Conservation (phyloP, 2,888 invertebrate genomes). For the Amitus sp. region DNA sequence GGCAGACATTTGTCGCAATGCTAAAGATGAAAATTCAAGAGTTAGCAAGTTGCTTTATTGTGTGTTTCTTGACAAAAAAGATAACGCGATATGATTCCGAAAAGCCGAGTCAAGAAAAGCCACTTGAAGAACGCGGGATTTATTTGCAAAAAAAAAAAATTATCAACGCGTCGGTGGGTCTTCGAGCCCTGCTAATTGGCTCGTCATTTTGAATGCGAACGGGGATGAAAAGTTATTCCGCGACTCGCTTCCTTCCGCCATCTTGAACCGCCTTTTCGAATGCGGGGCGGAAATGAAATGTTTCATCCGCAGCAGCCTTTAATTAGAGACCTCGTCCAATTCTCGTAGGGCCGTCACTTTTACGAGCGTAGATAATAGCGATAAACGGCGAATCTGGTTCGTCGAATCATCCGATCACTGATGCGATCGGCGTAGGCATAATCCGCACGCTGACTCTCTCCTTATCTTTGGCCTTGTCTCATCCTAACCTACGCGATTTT, state of each 20-base stretch:
- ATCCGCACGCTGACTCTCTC: slow-evolving; percentile 18
- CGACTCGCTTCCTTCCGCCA: slow-evolving; percentile 23
- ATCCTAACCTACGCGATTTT: slow-evolving; percentile 22
- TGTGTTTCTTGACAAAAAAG: slow-evolving; percentile 1
- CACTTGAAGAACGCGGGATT: slow-evolving; percentile 16
- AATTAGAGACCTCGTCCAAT: slow-evolving; percentile 37
- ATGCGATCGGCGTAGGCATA: slow-evolving; percentile 6
- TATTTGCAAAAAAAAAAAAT: slow-evolving; percentile 24
- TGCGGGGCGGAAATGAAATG: slow-evolving; percentile 34
- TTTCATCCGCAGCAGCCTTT: slow-evolving; percentile 34
- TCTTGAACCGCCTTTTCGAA: slow-evolving; percentile 20
- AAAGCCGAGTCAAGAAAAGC: slow-evolving; percentile 6
- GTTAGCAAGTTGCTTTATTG: not conserved
- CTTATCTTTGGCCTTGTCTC: slow-evolving; percentile 49
- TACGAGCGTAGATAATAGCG: slow-evolving; percentile 7
- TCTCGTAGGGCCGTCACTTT: too few relatives aligned
- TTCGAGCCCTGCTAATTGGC: slow-evolving; percentile 26
- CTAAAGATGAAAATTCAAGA: not conserved
- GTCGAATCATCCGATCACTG: slow-evolving; percentile 2
- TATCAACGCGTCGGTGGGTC: slow-evolving; percentile 23
- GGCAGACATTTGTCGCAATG: not conserved
- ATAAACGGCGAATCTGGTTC: slow-evolving; percentile 6
- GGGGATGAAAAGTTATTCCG: slow-evolving; percentile 19
- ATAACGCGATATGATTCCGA: slow-evolving; percentile 10
- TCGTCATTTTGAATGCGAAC: slow-evolving; percentile 19